These are phyloP conservation scores for Drosophila kurseongensis DNA, from an alignment of 1,140 invertebrate genomes.

Conservation along the genomic window DNA sequence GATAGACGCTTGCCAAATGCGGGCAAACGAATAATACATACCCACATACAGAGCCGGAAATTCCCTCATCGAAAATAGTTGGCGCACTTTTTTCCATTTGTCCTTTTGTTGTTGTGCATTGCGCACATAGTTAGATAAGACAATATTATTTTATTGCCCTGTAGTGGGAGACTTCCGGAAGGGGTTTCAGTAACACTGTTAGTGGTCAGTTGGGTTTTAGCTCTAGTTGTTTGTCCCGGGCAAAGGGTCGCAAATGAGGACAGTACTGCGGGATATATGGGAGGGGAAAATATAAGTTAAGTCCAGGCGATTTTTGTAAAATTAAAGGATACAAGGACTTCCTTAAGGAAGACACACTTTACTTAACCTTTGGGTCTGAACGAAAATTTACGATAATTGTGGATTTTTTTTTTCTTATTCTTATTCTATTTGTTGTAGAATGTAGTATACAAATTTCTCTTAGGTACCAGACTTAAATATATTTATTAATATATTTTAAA, in stretches of 20 bases:
- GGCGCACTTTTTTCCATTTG: constrained; percentile 42
- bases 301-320: background rate
- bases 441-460: too few species aligned
- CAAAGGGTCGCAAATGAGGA: constrained; percentile 17
- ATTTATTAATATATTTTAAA: too few species aligned
- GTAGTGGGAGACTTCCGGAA: constrained; percentile 12
- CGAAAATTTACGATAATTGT: constrained; percentile 10
- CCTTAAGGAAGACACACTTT: background rate
- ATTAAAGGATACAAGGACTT: too few species aligned
- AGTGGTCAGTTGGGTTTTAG: constrained; percentile 36
- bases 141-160: constrained; percentile 79
- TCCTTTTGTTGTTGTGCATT: constrained; percentile 63
- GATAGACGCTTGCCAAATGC: constrained; percentile 42
- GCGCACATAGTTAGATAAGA: constrained; percentile 80
- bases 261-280: background rate
- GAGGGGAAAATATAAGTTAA: background rate
- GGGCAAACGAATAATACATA: constrained; percentile 61
- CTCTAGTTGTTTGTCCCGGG: constrained; percentile 2
- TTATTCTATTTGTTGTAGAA: background rate
- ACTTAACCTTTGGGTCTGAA: background rate
- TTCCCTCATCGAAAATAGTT: constrained; percentile 56
- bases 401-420: background rate
- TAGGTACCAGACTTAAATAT: too few species aligned
- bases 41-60: constrained; percentile 1
- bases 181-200: constrained; percentile 17